Conservation (phyloP, 2,888 invertebrate species). For the Eupithecia vulgata region DNA sequence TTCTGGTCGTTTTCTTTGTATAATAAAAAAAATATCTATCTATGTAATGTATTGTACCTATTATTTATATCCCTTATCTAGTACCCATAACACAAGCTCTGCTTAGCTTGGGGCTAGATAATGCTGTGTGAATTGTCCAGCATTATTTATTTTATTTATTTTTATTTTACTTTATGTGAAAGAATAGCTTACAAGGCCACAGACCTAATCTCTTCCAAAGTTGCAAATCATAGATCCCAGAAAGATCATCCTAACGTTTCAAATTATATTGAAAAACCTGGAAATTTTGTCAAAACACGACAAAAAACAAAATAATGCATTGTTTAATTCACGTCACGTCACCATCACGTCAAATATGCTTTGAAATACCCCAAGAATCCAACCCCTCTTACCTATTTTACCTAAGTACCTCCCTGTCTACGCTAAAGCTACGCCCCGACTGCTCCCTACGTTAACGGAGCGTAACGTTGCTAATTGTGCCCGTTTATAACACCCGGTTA, state of each 20-base stretch:
- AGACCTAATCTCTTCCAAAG: background rate
- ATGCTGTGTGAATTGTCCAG: too few species aligned
- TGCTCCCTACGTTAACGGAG: constrained; percentile 28
- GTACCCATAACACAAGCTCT: too few species aligned
- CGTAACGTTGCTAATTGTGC: constrained; percentile 29
- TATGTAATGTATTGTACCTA: too few species aligned
- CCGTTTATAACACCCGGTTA: constrained; percentile 34
- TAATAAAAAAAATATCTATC: too few species aligned
- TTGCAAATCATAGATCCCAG: background rate
- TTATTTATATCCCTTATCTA: too few species aligned
- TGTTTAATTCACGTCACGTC: background rate
- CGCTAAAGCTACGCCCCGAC: constrained; percentile 1
- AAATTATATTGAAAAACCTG: too few species aligned
- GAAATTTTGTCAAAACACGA: too few species aligned
- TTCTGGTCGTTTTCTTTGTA: too few species aligned
- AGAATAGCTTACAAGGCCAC: background rate
- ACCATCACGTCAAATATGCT: background rate
- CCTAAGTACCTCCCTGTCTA: constrained; percentile 10
- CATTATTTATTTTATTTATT: too few species aligned
- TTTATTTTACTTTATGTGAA: too few species aligned
- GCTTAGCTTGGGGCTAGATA: too few species aligned
- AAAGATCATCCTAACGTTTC: background rate
- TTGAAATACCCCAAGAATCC: background rate
- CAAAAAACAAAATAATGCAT: too few species aligned
- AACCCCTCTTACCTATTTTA: constrained; percentile 2